Evolutionary conservation across 2,888 invertebrate genomes (phyloP).

Genomic region (Xestia sexstrigata): DNA sequence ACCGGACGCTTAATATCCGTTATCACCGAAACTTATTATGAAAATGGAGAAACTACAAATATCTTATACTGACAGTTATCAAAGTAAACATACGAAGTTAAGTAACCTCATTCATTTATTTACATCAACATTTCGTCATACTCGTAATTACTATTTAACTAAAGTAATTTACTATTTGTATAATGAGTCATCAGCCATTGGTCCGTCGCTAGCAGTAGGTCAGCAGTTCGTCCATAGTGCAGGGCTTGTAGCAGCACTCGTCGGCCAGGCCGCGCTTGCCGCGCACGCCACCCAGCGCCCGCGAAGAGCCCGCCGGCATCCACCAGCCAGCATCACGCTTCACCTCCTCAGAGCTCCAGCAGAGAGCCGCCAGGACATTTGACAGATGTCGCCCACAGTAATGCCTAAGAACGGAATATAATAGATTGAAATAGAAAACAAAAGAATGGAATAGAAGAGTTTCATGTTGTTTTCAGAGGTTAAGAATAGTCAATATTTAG

Average conservation of each 20-base stretch:
- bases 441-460: background rate
- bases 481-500: background rate
- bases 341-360: slow-evolving; percentile 32
- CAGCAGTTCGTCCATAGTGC: slow-evolving; percentile 66
- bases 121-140: background rate
- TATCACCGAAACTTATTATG: background rate
- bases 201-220: slow-evolving; percentile 60
- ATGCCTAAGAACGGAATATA: background rate
- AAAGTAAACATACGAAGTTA: background rate
- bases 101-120: slow-evolving; percentile 29
- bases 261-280: slow-evolving; percentile 63
- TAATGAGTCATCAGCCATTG: background rate
- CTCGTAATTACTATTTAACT: too few relatives aligned
- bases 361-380: slow-evolving; percentile 35
- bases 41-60: background rate
- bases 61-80: background rate
- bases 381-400: slow-evolving; percentile 52
- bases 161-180: slow-evolving; percentile 10
- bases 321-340: slow-evolving; percentile 56
- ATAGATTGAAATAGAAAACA: background rate
- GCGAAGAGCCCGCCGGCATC: slow-evolving; percentile 8
- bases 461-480: background rate
- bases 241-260: slow-evolving; percentile 72
- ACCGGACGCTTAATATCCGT: too few relatives aligned
- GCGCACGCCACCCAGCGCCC: slow-evolving; percentile 45